A percentile compares a stretch with the other conserved stretches of the same genome.
These are phyloP conservation scores for Rhynchomys soricoides DNA, from an alignment of 2,113 vertebrate genomes.

Conservation along the genomic window DNA sequence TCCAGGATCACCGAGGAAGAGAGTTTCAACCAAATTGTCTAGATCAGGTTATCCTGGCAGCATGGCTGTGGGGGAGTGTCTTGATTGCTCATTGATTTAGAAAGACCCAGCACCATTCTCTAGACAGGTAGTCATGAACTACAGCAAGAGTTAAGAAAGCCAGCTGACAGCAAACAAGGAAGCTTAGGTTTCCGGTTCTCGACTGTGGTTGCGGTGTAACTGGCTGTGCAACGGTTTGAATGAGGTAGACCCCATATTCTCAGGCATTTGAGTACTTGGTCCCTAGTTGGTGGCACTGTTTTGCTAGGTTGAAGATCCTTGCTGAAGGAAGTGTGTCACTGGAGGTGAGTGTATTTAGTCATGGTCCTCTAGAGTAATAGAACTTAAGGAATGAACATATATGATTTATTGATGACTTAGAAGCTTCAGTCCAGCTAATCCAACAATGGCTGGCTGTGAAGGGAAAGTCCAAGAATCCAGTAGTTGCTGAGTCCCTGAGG, in stretches of 20 bases:
- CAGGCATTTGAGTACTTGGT: neutral
- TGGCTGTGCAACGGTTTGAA: neutral
- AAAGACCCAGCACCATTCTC: neutral
- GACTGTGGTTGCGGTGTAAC: neutral
- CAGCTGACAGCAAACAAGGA: neutral
- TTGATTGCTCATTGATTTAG: neutral
- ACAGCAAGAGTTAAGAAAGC: neutral
- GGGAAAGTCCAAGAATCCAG: neutral
- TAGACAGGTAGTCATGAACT: neutral
- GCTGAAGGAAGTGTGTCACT: neutral
- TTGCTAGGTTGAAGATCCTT: neutral
- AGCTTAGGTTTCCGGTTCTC: neutral
- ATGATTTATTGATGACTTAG: neutral
- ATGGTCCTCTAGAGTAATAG: neutral
- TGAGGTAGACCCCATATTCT: neutral
- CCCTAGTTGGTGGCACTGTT: neutral
- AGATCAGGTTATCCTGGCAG: neutral
- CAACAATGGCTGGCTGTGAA: neutral
- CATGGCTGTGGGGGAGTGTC: neutral
- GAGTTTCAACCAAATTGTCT: neutral
- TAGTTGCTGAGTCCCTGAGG: neutral
- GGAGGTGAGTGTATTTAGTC: neutral
- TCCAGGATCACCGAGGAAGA: neutral
- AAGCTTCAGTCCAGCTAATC: neutral
- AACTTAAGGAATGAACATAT: neutral